Evolutionary conservation across 1,140 invertebrate species (phyloP), one percentile per base, ranked within the genome.

Genomic region (Drosophila eugracilis): DNA sequence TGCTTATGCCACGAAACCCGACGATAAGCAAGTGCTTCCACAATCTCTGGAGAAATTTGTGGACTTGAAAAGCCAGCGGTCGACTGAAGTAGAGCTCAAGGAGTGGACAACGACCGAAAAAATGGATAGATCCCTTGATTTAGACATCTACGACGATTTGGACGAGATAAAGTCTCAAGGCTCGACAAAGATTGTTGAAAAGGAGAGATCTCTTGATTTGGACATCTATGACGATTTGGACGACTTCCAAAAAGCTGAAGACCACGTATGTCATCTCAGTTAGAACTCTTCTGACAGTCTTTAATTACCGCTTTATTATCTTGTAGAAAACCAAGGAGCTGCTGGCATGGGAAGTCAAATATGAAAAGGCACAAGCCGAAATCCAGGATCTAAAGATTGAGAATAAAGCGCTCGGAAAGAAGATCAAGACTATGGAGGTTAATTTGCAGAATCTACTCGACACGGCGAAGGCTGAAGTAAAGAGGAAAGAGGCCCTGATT

Each of bases 171-270:
- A 21, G 19, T 17, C 37, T 4, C 6, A 4, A 10, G 17, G 9
- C 19, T 41, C 39, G 4, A 24, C 21, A 14, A 24, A 24, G 21
- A 0, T 2, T 3, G 22, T 14, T 0, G 4, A 45, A 45, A 26
- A 4, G n/a, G 42, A 45, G 12, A 45, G 1, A 26, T 26, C 42
- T 26, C 22, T 45, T 7, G 42, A 45, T 15, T 14, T 91, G 17
- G 73, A 91, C 67, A 89, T 91, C 9, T 91, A 91, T 21, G 80
- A 79, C 54, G 90, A 91, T 58, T 63, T 91, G 62, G 90, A 89
- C n/a, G 75, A 77, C 22, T 91, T 91, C 36, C 80, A 91, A 36
- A 32, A 86, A 39, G 54, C 39, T 10, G 90, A 91, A 21, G 74
- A 89, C 28, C 71, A 73, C 22, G 90, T 91, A 53, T 54, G 47